A percentile compares a stretch with the other conserved stretches of the same genome.
phyloP scores from a whole-genome alignment of 2,888 invertebrate species.

The Eulithis testata region DNA sequence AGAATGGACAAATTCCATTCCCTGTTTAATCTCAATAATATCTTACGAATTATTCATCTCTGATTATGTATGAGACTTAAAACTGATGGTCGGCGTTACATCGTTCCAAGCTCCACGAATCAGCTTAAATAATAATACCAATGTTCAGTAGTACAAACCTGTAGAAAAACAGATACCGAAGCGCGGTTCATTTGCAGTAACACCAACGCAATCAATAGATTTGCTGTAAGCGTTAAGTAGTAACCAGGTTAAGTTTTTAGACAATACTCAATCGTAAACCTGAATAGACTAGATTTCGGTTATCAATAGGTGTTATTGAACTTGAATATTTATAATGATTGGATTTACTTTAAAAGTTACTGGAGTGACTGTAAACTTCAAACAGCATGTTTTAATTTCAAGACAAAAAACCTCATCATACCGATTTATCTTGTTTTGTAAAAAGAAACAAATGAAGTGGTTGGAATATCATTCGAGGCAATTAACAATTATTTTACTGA shows the following conservation, averaged over 20 bases:
- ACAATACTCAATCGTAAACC: slow-evolving; percentile 39
- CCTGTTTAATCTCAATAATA: too few species aligned
- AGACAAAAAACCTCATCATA: not conserved
- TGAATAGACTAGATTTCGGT: slow-evolving; percentile 26
- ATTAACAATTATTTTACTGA: not conserved
- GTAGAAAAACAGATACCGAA: slow-evolving; percentile 23
- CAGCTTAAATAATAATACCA: slow-evolving; percentile 41
- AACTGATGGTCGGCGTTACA: slow-evolving; percentile 15
- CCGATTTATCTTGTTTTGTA: too few species aligned
- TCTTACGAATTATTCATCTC: too few species aligned
- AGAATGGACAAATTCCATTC: too few species aligned
- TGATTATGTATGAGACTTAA: too few species aligned
- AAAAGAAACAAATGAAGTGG: not conserved
- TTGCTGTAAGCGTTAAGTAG: slow-evolving; percentile 35
- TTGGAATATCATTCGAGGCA: not conserved
- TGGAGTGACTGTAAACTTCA: not conserved
- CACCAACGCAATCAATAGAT: slow-evolving; percentile 27
- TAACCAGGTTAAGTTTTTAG: slow-evolving; percentile 39
- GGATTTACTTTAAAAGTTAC: not conserved
- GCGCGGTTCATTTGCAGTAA: slow-evolving; percentile 33
- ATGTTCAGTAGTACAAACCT: slow-evolving; percentile 36
- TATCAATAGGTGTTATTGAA: slow-evolving; percentile 25
- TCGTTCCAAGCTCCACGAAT: slow-evolving; percentile 35
- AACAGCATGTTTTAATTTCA: not conserved
- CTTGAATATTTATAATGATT: slow-evolving; percentile 12